phyloP scores from a whole-genome alignment of 2,888 invertebrate genomes.

The Cinara cedri region DNA sequence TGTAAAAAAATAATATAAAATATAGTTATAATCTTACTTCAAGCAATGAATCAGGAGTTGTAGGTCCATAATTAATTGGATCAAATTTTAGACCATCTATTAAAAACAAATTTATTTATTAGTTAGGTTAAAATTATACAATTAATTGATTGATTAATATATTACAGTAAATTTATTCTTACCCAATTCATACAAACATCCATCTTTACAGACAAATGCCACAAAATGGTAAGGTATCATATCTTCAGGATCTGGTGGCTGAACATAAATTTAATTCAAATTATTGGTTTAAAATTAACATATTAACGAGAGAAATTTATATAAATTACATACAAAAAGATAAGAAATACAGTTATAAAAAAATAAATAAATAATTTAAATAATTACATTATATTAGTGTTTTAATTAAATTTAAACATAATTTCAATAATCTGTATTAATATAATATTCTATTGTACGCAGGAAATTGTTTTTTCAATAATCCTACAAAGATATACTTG shows the following conservation, averaged over 20 bases:
- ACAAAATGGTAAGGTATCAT: conserved; percentile 89
- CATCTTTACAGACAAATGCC: conserved; percentile 82
- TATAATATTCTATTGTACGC: too few relatives aligned
- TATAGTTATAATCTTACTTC: conserved; percentile 66
- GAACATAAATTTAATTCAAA: conserved; percentile 59
- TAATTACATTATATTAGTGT: too few relatives aligned
- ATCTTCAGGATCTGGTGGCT: conserved; percentile 77
- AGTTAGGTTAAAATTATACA: too few relatives aligned
- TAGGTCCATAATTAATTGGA: conserved; percentile 84
- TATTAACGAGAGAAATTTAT: neutral
- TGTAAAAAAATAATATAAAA: neutral
- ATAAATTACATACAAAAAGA: neutral
- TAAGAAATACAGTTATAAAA: neutral
- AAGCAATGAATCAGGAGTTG: conserved; percentile 75
- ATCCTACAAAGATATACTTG: neutral
- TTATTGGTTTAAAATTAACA: neutral
- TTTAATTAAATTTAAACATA: too few relatives aligned
- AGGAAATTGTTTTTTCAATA: too few relatives aligned
- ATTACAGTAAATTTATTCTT: conserved; percentile 61
- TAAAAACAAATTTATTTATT: conserved; percentile 58
- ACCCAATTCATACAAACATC: conserved; percentile 84
- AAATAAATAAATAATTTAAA: too few relatives aligned
- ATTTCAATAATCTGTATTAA: too few relatives aligned
- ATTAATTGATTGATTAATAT: too few relatives aligned
- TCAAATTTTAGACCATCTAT: conserved; percentile 78